Evolutionary conservation across 2,113 vertebrate genomes (phyloP), one percentile per base, ranked within the genome.

Genomic region (Stictonetta naevosa): DNA sequence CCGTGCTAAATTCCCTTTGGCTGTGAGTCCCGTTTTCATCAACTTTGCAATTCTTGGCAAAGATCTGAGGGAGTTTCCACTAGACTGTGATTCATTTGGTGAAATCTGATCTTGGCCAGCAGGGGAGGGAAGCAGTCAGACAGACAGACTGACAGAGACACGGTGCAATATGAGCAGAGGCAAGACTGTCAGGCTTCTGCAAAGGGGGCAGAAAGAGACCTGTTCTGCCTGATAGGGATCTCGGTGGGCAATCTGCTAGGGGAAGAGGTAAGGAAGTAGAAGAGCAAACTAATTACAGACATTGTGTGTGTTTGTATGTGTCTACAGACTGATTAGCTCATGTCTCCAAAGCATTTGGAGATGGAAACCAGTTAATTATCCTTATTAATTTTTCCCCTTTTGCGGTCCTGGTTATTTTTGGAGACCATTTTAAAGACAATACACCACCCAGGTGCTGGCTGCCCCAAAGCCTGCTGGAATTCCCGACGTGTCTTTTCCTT

Each of bases 41-140:
- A 96, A 89, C 95, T 97, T 87, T 94, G 93, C 96, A 83, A 85
- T 94, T 97, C 92, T 97, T 97, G 97, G 97, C 97, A 97, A 71
- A 89, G 87, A 83, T 90, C 1, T 4, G 78, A 96, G 96, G 97
- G 97, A 97, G 93, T 97, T 97, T 97, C 97, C 97, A 96, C 67
- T 59, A 92, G 88, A 93, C 96, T 96, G 85, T 97, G 96, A 97
- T 96, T 97, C 94, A 97, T 96, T 96, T 96, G 87, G 71, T 96
- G 96, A 96, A 97, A 97, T 94, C 84, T 95, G 96, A 97, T 96
- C 92, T 2, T 94, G 96, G 93, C 96, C 85, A 94, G 94, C 82
- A 93, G 90, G 58, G 75, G 83, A 95, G 87, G 67, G 87, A 96
- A 95, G 80, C 11, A 96, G 94, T 79, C 86, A 95, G 89, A 85